Percentiles rank a stretch among this genome's conserved stretches.
These are phyloP conservation scores for Eurystomus glaucurus DNA, from an alignment of 2,797 vertebrate species.

Conservation along the genomic window DNA sequence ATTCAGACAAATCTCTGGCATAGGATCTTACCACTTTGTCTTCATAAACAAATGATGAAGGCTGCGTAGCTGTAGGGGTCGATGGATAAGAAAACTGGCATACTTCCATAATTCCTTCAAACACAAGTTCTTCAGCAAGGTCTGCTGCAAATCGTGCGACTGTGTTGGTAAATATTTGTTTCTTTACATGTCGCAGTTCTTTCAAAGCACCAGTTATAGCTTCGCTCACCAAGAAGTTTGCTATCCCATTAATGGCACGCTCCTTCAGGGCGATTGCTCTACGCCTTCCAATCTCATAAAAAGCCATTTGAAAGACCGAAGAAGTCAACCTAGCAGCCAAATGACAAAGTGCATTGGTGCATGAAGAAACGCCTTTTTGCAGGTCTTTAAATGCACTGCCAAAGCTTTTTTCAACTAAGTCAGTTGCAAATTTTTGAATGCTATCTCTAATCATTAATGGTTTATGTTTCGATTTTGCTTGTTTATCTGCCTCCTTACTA, in stretches of 20 bases:
- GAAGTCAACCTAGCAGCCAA: constrained; percentile 94
- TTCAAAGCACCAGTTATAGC: constrained; percentile 92
- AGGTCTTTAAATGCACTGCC: constrained; percentile 95
- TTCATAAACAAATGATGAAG: constrained; percentile 85
- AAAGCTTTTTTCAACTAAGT: constrained; percentile 95
- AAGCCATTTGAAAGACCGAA: constrained; percentile 97
- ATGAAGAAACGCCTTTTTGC: constrained; percentile 94
- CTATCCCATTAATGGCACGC: constrained; percentile 92
- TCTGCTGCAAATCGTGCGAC: constrained; percentile 93
- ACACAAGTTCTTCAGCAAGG: constrained; percentile 95
- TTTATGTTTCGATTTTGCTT: constrained; percentile 86
- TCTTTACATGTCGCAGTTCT: constrained; percentile 93
- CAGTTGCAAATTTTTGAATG: constrained; percentile 95
- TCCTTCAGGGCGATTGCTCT: constrained; percentile 91
- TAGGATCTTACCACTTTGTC: constrained; percentile 93
- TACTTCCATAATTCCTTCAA: constrained; percentile 99
- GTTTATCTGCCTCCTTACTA: constrained; percentile 61
- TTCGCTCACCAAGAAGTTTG: constrained; percentile 93
- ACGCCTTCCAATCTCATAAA: constrained; percentile 95
- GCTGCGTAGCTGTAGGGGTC: constrained; percentile 86
- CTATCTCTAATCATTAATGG: constrained; percentile 91
- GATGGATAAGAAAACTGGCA: constrained; percentile 96
- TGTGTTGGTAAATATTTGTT: constrained; percentile 94
- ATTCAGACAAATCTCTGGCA: constrained; percentile 95
- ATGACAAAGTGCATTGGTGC: constrained; percentile 94